Conservation (phyloP, 2,113 vertebrate genomes). For the Cyprinodon tularosa region DNA sequence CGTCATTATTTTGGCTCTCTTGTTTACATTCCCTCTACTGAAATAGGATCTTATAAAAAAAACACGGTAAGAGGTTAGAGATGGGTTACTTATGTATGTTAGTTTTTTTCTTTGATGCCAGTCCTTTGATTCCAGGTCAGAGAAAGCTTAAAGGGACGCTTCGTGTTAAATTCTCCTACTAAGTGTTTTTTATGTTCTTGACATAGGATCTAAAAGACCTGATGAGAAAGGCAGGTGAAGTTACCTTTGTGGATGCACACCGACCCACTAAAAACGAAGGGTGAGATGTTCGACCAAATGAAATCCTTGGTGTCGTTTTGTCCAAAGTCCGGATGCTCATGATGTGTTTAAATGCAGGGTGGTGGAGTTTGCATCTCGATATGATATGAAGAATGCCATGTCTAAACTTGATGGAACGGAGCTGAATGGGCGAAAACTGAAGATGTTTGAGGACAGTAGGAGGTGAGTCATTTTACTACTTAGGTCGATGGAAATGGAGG, state of each 20-base stretch:
- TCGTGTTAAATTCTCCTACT: conserved; percentile 12
- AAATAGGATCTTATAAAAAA: conserved; percentile 42
- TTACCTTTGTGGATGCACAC: conserved; percentile 94
- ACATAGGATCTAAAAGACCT: conserved; percentile 93
- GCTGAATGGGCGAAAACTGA: conserved; percentile 90
- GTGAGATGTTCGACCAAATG: conserved; percentile 60
- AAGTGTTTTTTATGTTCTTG: conserved; percentile 55
- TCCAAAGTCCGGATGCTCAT: neutral
- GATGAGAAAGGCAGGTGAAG: conserved; percentile 94
- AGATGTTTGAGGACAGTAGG: conserved; percentile 89
- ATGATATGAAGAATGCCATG: conserved; percentile 93
- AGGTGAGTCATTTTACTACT: conserved; percentile 68
- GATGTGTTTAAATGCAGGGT: conserved; percentile 73
- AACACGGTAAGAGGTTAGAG: conserved; percentile 40
- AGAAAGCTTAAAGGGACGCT: conserved; percentile 45
- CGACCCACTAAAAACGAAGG: conserved; percentile 92
- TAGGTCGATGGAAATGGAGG: too few species aligned
- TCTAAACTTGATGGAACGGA: conserved; percentile 91
- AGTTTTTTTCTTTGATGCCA: conserved; percentile 60
- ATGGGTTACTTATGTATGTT: conserved; percentile 46
- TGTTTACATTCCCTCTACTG: conserved; percentile 51
- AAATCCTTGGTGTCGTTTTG: neutral
- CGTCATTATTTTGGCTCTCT: conserved; percentile 45
- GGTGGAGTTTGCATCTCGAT: conserved; percentile 91
- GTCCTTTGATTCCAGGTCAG: conserved; percentile 63